These are phyloP conservation scores for Meloidogyne exigua DNA, from an alignment of 1,140 invertebrate genomes.

Conservation along the genomic window DNA sequence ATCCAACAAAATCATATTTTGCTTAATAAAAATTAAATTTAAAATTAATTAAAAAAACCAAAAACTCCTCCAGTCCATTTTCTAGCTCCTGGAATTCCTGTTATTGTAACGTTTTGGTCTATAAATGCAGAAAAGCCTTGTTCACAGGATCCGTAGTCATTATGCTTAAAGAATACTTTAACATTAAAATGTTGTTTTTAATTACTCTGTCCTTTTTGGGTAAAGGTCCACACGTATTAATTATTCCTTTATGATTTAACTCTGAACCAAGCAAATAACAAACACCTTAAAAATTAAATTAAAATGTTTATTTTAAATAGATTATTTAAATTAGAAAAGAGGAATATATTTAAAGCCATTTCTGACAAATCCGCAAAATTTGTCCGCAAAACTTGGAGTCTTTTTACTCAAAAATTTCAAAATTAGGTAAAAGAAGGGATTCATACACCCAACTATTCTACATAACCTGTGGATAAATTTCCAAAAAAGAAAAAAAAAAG, in stretches of 20 bases:
- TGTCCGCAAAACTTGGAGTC: not conserved
- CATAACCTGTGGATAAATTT: too few species aligned
- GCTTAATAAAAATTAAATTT: constrained; percentile 1
- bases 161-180: constrained; percentile 35
- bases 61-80: constrained; percentile 62
- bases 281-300: constrained; percentile 13
- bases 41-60: not conserved
- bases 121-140: constrained; percentile 59
- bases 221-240: constrained; percentile 45
- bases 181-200: not conserved
- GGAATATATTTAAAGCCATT: not conserved
- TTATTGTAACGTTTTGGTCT: constrained; percentile 55
- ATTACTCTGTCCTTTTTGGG: constrained; percentile 50
- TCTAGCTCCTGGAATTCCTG: constrained; percentile 58
- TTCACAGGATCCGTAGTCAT: constrained; percentile 62
- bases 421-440: too few species aligned
- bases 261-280: constrained; percentile 49
- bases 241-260: constrained; percentile 42
- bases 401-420: too few species aligned
- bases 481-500: not conserved
- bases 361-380: not conserved
- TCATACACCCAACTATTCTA: too few species aligned
- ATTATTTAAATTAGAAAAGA: too few species aligned
- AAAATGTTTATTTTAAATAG: not conserved
- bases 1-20: constrained; percentile 42